Conservation (phyloP, 2,888 invertebrate species). For the Chloroclysta siterata region DNA sequence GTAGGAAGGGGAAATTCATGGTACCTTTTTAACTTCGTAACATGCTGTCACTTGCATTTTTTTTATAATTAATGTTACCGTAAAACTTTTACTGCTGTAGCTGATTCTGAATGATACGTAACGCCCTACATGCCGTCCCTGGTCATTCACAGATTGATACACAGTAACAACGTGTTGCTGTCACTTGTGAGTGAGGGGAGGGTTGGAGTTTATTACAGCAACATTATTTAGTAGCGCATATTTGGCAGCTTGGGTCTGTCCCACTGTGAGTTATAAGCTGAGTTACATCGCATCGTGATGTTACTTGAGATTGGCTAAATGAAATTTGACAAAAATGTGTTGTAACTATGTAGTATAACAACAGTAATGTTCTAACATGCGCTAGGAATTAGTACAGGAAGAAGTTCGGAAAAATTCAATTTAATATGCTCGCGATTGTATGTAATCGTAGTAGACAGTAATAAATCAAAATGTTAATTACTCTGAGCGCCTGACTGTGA, state of each 20-base stretch:
- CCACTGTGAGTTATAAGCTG: conserved; percentile 15
- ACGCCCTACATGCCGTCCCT: conserved; percentile 3
- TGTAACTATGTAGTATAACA: too few relatives aligned
- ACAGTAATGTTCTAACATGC: background rate
- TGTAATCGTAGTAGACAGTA: too few relatives aligned
- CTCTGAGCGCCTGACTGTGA: too few relatives aligned
- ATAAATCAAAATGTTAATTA: too few relatives aligned
- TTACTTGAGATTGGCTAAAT: background rate
- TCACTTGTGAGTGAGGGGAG: conserved; percentile 32
- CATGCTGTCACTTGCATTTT: too few relatives aligned
- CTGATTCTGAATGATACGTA: background rate
- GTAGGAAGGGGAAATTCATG: too few relatives aligned
- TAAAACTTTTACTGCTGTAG: too few relatives aligned
- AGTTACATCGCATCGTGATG: conserved; percentile 4
- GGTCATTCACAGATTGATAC: conserved; percentile 10
- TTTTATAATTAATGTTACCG: too few relatives aligned
- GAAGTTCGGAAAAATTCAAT: too few relatives aligned
- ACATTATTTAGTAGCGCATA: conserved; percentile 29
- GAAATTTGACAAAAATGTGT: background rate
- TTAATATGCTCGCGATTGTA: too few relatives aligned
- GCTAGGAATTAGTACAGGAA: too few relatives aligned
- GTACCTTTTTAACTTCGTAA: too few relatives aligned
- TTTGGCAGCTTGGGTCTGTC: conserved; percentile 18
- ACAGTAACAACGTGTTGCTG: conserved; percentile 26
- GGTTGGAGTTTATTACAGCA: conserved; percentile 29